Evolutionary conservation across 1,140 invertebrate species (phyloP).

Genomic region (Sycophaga agraensis): DNA sequence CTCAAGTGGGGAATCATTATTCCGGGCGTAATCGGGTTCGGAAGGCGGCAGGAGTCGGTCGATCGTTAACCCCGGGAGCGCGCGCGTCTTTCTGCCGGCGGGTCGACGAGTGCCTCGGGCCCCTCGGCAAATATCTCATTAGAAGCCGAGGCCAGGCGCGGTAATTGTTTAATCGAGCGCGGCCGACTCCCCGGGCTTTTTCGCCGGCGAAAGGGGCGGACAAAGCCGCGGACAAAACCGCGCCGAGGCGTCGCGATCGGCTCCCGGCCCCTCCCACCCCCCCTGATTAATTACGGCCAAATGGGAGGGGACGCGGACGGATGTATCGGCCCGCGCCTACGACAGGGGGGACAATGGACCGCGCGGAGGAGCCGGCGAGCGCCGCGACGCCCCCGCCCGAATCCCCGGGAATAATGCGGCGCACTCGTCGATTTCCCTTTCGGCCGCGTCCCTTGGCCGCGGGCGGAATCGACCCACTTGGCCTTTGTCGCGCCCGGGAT

Average conservation of each 20-base stretch:
- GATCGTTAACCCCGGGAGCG: conserved; percentile 35
- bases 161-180: conserved; percentile 30
- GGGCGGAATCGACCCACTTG: too few relatives aligned
- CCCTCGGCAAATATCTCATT: conserved; percentile 18
- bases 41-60: conserved; percentile 28
- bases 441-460: not conserved
- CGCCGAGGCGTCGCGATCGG: conserved; percentile 35
- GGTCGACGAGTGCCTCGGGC: not conserved
- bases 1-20: conserved; percentile 44
- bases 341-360: conserved; percentile 44
- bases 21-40: conserved; percentile 40
- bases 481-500: too few relatives aligned
- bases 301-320: conserved; percentile 52
- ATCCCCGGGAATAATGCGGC: too few relatives aligned
- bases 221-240: too few relatives aligned
- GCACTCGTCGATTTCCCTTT: too few relatives aligned
- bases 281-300: conserved; percentile 54
- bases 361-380: not conserved
- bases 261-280: conserved; percentile 50
- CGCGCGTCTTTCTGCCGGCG: not conserved
- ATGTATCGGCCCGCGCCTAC: too few relatives aligned
- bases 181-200: conserved; percentile 1
- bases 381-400: too few relatives aligned
- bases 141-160: not conserved
- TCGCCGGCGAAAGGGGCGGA: too few relatives aligned